Evolutionary conservation across 1,140 invertebrate species (phyloP), one percentile per base, ranked within the genome.

Genomic region (Epicauta chinensis): DNA sequence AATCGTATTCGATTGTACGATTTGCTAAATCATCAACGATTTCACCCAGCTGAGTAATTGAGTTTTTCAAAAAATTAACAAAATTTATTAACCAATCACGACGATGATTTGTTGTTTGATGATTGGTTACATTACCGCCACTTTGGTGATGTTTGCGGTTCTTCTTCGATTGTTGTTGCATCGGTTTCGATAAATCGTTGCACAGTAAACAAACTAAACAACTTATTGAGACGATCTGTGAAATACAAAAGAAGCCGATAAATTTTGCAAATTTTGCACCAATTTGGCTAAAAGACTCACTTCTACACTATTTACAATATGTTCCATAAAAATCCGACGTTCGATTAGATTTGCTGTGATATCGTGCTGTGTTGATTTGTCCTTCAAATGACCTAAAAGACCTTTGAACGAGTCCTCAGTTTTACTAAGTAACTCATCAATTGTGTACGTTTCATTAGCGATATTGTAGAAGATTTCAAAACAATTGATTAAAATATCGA

Each of bases 241-340:
- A 62, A 60, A 7, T 31, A 36, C 32, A 14, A 48, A 38, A 47
- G 9, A 17, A 31, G 3, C 4, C 10, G 6, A 3, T 7, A 12
- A 31, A 10, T 42, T 1, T 13, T 49, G 11, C 4, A 35, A 48
- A n/a, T n/a, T n/a, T 37, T n/a, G 6, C 9, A 11, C 14, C 35
- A 50, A 55, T 2, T 31, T 12, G 14, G 13, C 7, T n/a, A 32
- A n/a, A 1, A 32, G 4, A 58, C 58, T 51, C 48, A 67, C 65
- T 52, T 67, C 65, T 9, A 63, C 59, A 41, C 38, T 45, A 56
- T 67, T 66, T 16, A 66, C 66, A 16, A 62, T 51, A 14, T 47
- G 35, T 37, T 68, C 66, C 53, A 66, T 55, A 0, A 41, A 56
- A 57, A 58, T 57, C 29, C 59, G 55, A 13, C 61, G 47, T 44